These are phyloP conservation scores for Amorpha juglandis DNA, from an alignment of 2,888 invertebrate species.

Conservation along the genomic window DNA sequence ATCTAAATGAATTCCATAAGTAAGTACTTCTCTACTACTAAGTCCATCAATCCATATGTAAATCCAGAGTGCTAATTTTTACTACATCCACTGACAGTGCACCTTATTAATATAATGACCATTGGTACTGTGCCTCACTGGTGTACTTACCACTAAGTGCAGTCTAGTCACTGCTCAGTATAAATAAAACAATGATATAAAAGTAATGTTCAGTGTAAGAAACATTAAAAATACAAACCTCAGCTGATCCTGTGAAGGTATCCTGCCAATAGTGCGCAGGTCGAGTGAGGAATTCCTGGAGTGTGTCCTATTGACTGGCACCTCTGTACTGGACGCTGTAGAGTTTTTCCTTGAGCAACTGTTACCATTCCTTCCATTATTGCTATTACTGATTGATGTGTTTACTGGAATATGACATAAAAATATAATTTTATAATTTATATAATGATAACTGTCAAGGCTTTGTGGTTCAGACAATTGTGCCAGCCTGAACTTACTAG, in stretches of 20 bases:
- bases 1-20: too few relatives aligned
- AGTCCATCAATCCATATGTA: too few relatives aligned
- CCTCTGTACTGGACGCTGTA: slow-evolving; percentile 71
- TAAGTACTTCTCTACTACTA: too few relatives aligned
- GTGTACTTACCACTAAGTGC: too few relatives aligned
- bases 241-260: slow-evolving; percentile 79
- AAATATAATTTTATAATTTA: slow-evolving; percentile 29
- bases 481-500: too few relatives aligned
- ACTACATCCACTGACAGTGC: too few relatives aligned
- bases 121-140: too few relatives aligned
- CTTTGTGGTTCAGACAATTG: too few relatives aligned
- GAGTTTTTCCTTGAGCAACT: slow-evolving; percentile 74
- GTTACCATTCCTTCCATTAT: slow-evolving; percentile 59
- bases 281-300: slow-evolving; percentile 94
- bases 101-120: too few relatives aligned
- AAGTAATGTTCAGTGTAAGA: not conserved
- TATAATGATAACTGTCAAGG: too few relatives aligned
- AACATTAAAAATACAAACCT: slow-evolving; percentile 54
- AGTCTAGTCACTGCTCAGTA: not conserved
- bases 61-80: too few relatives aligned
- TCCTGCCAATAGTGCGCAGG: slow-evolving; percentile 84
- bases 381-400: slow-evolving; percentile 55
- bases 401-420: too few relatives aligned
- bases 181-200: not conserved
- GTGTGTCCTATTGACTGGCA: slow-evolving; percentile 79